phyloP scores from a whole-genome alignment of 2,113 vertebrate species.

The Paracanthobrama guichenoti region DNA sequence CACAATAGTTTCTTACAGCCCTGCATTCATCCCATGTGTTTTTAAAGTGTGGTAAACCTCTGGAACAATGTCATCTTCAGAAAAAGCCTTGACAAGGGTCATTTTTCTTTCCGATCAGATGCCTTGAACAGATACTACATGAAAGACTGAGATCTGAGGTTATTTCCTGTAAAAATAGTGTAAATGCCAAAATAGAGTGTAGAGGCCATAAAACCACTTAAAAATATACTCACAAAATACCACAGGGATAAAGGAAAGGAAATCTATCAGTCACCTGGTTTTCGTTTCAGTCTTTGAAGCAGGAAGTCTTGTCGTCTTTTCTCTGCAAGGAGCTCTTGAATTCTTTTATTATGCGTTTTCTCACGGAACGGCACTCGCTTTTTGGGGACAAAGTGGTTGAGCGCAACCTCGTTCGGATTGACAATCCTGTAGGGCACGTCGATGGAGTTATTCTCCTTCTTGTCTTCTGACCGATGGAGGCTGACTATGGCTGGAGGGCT shows the following conservation, averaged over 20 bases:
- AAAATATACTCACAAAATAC: conserved; percentile 29
- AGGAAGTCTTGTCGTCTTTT: conserved; percentile 69
- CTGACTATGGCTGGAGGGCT: conserved; percentile 30
- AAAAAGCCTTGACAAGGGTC: not conserved
- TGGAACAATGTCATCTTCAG: not conserved
- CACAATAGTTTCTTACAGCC: not conserved
- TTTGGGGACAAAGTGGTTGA: conserved; percentile 80
- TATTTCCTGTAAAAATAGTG: conserved; percentile 11
- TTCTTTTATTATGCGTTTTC: conserved; percentile 90
- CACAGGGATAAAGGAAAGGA: conserved; percentile 13
- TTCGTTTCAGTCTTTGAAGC: conserved; percentile 67
- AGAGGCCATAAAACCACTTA: not conserved
- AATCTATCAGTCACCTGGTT: conserved; percentile 53
- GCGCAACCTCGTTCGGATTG: conserved; percentile 69
- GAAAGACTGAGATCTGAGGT: not conserved
- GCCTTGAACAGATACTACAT: not conserved
- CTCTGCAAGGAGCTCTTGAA: conserved; percentile 90
- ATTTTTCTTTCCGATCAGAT: not conserved
- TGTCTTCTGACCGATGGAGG: conserved; percentile 66
- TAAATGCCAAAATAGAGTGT: not conserved
- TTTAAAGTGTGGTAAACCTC: conserved; percentile 1
- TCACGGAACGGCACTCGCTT: conserved; percentile 73
- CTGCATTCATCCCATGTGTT: not conserved
- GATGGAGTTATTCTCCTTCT: conserved; percentile 80
- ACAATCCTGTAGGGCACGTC: conserved; percentile 81